phyloP scores from a whole-genome alignment of 2,113 vertebrate species.

The Pluvialis apricaria region DNA sequence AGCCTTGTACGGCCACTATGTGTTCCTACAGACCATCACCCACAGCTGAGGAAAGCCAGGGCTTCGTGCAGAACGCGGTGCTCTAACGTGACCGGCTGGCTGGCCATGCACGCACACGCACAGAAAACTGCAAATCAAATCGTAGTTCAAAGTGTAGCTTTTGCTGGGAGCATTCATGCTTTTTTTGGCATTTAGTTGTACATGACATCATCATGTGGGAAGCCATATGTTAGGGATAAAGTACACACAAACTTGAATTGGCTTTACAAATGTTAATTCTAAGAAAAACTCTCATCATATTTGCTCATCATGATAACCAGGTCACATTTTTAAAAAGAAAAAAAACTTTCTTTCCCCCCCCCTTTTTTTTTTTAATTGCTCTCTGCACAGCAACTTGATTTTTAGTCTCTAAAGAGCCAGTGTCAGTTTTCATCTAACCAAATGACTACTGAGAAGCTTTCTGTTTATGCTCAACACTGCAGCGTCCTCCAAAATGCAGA shows the following conservation, averaged over 20 bases:
- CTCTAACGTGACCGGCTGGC: fast-evolving
- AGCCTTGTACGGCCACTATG: neutral
- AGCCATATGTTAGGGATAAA: constrained; percentile 23
- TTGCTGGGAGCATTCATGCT: neutral
- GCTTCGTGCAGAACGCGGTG: neutral
- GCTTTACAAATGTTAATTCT: constrained; percentile 21
- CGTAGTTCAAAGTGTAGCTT: neutral
- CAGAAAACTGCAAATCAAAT: neutral
- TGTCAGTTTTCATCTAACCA: neutral
- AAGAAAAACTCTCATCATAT: neutral
- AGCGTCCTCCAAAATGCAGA: neutral
- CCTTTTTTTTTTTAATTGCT: neutral
- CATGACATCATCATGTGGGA: constrained; percentile 27
- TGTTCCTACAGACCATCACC: neutral
- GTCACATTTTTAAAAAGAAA: neutral
- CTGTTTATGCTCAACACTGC: neutral
- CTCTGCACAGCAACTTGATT: neutral
- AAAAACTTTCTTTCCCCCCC: no score
- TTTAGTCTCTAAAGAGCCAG: neutral
- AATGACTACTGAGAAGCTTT: neutral
- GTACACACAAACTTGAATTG: neutral
- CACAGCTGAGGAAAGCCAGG: neutral
- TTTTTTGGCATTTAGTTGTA: constrained; percentile 1
- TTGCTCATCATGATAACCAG: neutral
- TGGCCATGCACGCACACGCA: neutral